Evolutionary conservation across 2,113 vertebrate species (phyloP), one percentile per base, ranked within the genome.

Genomic region (Nanorana parkeri): DNA sequence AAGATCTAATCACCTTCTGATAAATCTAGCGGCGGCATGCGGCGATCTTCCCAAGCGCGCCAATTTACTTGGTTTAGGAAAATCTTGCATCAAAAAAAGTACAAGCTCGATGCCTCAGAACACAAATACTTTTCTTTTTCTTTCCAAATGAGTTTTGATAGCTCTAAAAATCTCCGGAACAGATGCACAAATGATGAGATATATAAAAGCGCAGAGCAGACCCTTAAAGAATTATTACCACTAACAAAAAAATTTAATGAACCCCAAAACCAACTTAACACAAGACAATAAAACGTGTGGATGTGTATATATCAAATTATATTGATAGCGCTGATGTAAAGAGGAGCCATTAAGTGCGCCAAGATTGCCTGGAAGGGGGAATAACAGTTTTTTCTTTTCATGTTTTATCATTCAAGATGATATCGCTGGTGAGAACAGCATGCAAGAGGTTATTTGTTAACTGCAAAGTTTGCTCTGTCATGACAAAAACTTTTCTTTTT

Each of bases 201-300:
- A 29, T 78, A 56, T 78, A 81, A 63, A 82, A 36, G n/a, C 60
- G 55, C 51, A 36, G 51, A 82, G 72, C 65, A 75, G 61, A 26
- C 80, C 61, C 69, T 75, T 74, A 82, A 82, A 82, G 67, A 82
- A 63, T 82, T 82, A 82, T 69, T 74, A 67, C 51, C 71, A 28
- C 69, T 58, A 74, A 74, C 80, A 74, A 75, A 82, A 82, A n/a
- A 66, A 24, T 75, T 47, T 65, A 75, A 74, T 82, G 29, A 29
- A 66, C 61, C 61, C 80, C 58, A 55, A 61, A 82, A 74, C 69
- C 51, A 47, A 56, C 41, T 74, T 54, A 58, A 74, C 52, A 58
- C 28, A 41, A 20, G 4, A 75, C 61, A 75, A 75, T 82, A 82
- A 75, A 81, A 17, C 11, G 58, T 10, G 36, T 36, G 69, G 29